Evolutionary conservation across 2,888 invertebrate species (phyloP).

Genomic region (Antitype chi): DNA sequence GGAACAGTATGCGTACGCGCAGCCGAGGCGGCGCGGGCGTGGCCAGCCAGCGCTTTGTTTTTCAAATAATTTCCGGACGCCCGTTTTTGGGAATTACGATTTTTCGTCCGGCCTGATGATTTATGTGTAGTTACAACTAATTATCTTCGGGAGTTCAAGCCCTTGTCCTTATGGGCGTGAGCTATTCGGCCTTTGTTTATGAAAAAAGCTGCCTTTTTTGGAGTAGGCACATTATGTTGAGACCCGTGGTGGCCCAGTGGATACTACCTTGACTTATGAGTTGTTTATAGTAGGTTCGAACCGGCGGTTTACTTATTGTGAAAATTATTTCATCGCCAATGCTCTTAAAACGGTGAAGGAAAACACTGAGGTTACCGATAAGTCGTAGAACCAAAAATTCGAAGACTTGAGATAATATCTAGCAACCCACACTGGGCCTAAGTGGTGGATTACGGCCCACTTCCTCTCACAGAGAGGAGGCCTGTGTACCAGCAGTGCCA

Average conservation of each 20-base stretch:
- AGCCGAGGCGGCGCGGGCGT: constrained; percentile 79
- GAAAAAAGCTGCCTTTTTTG: constrained; percentile 5
- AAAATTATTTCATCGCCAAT: too few relatives aligned
- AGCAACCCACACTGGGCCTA: too few relatives aligned
- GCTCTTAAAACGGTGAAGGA: too few relatives aligned
- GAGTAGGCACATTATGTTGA: neutral
- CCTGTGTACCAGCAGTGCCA: too few relatives aligned
- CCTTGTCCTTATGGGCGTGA: constrained; percentile 35
- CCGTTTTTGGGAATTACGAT: constrained; percentile 80
- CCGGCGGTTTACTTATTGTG: too few relatives aligned
- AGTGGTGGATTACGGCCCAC: too few relatives aligned
- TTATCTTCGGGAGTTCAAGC: constrained; percentile 44
- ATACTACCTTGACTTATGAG: too few relatives aligned
- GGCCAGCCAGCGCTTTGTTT: constrained; percentile 85
- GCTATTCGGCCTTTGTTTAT: constrained; percentile 5
- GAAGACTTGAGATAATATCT: too few relatives aligned
- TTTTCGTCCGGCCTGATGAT: constrained; percentile 67
- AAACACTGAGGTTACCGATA: too few relatives aligned
- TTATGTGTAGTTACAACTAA: constrained; percentile 62
- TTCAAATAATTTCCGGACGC: constrained; percentile 88
- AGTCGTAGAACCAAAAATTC: too few relatives aligned
- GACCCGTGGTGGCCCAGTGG: neutral
- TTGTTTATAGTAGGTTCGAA: too few relatives aligned
- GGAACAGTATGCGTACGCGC: constrained; percentile 85
- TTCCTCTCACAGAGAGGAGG: too few relatives aligned